A percentile compares a stretch with the other conserved stretches of the same genome.
Conservation (phyloP, 2,113 vertebrate species). For the Larimichthys polyactis region DNA sequence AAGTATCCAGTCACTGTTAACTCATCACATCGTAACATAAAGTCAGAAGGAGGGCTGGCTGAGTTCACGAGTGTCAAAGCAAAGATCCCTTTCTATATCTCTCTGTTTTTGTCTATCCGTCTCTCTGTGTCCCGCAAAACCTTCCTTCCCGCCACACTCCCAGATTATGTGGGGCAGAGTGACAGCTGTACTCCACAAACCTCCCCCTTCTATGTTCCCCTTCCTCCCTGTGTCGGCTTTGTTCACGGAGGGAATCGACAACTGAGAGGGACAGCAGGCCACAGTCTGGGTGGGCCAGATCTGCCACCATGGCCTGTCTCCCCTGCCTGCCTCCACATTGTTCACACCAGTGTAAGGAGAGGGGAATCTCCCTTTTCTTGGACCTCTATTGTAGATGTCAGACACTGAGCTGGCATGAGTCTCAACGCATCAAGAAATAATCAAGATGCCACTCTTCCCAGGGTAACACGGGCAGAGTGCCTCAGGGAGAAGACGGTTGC, state of each 20-base stretch:
- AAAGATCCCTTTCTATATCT: background rate
- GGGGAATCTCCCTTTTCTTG: conserved; percentile 43
- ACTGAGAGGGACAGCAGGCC: conserved; percentile 78
- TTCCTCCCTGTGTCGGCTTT: conserved; percentile 73
- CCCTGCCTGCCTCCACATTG: conserved; percentile 59
- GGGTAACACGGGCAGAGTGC: background rate
- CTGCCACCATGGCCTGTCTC: conserved; percentile 53
- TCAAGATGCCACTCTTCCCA: conserved; percentile 31
- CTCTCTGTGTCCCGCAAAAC: conserved; percentile 7
- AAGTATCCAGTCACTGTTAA: conserved; percentile 3
- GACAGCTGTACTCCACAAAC: conserved; percentile 80
- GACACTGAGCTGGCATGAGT: conserved; percentile 48
- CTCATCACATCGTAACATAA: background rate
- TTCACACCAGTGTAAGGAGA: conserved; percentile 50
- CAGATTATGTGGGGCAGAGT: conserved; percentile 60
- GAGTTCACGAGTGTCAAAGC: conserved; percentile 19
- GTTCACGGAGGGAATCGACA: conserved; percentile 72
- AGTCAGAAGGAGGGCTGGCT: background rate
- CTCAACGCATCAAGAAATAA: conserved; percentile 36
- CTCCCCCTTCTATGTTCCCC: conserved; percentile 29
- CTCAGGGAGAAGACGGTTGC: background rate
- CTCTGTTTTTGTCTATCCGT: conserved; percentile 22
- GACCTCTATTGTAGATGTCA: conserved; percentile 61
- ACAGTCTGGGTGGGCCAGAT: conserved; percentile 83
- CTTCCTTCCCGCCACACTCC: conserved; percentile 62